Evolutionary conservation across 2,888 invertebrate species (phyloP), one percentile per base, ranked within the genome.

Genomic region (Tuta absoluta): DNA sequence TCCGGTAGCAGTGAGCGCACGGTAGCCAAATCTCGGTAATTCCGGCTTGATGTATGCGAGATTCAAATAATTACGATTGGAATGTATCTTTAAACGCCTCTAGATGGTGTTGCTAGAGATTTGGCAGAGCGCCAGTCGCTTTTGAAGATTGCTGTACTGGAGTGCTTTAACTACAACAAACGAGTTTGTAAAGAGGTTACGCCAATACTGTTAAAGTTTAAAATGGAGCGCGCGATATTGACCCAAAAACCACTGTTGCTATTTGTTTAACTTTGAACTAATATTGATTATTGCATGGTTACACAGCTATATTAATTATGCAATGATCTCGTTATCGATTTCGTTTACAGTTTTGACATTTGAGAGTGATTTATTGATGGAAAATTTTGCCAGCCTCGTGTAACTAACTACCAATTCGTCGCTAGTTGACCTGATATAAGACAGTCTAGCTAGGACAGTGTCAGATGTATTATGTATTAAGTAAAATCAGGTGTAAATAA

Each of bases 1-100:
- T 77, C 78, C 89, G 80, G 89, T 89, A 89, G 90, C 89, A 89
- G 90, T 88, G 69, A 71, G 71, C 72, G 76, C 76, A 77, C 79
- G 78, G 85, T 85, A 85, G 83, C 83, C 75, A 63, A 63, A 78
- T 80, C 80, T 79, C 77, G 74, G 79, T 81, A 80, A 85, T 81
- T 80, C 78, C 74, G 75, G 77, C 80, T 83, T 79, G 80, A 80
- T 78, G 80, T 81, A 84, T 81, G 78, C 82, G 80, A 78, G 78
- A 78, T 80, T 77, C 75, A 80, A 81, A 82, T 80, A 74, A 81
- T 79, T 82, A 82, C 68, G 69, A 68, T 68, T 67, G 70, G 65
- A 69, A 68, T 70, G 68, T 71, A 69, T 71, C 68, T 68, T 64
- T 67, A 65, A 65, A 68, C 67, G 68, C 65, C 67, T 65, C 68